These are phyloP conservation scores for Calliopsis andreniformis DNA, from an alignment of 1,140 invertebrate genomes.

Conservation along the genomic window DNA sequence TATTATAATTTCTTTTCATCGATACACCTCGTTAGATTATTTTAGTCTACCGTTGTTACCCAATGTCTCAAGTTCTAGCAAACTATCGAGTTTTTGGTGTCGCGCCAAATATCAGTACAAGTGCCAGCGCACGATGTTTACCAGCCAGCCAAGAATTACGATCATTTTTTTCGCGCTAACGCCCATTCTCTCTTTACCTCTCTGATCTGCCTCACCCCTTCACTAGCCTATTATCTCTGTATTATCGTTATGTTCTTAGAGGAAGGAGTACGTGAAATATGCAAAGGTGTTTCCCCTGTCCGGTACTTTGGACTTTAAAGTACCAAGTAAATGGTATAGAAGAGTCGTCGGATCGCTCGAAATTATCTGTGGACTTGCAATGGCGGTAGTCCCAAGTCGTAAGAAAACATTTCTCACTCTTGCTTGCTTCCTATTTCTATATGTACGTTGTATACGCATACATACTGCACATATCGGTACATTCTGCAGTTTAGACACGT, in stretches of 20 bases:
- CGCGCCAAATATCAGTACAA: conserved; percentile 36
- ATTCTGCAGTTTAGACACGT: too few species aligned
- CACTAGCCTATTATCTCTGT: background rate
- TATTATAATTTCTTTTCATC: conserved; percentile 11
- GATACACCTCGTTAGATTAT: conserved; percentile 37
- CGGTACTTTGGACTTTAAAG: conserved; percentile 90
- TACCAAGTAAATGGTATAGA: conserved; percentile 96
- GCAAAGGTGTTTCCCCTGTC: conserved; percentile 97
- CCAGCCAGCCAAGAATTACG: conserved; percentile 6
- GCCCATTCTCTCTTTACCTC: too few species aligned
- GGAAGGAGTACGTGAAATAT: conserved; percentile 98
- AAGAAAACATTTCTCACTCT: conserved; percentile 77
- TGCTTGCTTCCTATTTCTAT: background rate
- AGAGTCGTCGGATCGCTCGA: conserved; percentile 93
- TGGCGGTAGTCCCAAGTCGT: conserved; percentile 95
- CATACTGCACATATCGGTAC: too few species aligned
- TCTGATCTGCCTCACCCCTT: background rate
- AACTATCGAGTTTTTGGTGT: conserved; percentile 35
- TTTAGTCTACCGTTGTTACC: conserved; percentile 35
- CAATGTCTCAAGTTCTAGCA: conserved; percentile 43
- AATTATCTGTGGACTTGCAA: conserved; percentile 93
- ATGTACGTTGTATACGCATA: background rate
- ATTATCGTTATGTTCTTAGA: conserved; percentile 86
- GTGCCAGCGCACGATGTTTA: conserved; percentile 35
- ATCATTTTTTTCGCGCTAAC: conserved; percentile 8